These are phyloP conservation scores for Hymenochirus boettgeri DNA, from an alignment of 2,113 vertebrate genomes.

Conservation along the genomic window DNA sequence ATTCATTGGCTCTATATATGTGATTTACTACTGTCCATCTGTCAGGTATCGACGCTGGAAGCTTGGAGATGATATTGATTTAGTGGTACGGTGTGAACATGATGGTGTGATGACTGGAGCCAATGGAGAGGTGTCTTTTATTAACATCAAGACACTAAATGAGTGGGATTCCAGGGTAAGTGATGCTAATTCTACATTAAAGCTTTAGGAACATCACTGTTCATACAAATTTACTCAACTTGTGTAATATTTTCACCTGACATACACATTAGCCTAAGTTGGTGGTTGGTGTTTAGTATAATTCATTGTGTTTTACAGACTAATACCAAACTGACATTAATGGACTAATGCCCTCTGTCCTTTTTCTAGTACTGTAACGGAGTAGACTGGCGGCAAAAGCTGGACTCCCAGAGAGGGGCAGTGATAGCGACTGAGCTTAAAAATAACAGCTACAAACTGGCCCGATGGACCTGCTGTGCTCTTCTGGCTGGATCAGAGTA, in stretches of 20 bases:
- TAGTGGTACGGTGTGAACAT: slow-evolving; percentile 94
- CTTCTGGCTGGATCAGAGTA: slow-evolving; percentile 94
- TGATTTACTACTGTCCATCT: no score
- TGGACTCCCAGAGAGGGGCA: slow-evolving; percentile 94
- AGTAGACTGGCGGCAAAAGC: slow-evolving; percentile 97
- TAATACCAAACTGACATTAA: no score
- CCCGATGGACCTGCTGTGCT: slow-evolving; percentile 94
- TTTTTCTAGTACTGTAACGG: slow-evolving; percentile 85
- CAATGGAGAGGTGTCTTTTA: slow-evolving; percentile 94
- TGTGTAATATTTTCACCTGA: background rate
- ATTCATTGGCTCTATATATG: no score
- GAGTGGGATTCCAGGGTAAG: slow-evolving; percentile 97
- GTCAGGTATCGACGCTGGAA: slow-evolving; percentile 94
- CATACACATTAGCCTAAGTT: no score
- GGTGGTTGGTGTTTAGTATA: no score
- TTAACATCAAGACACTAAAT: slow-evolving; percentile 96
- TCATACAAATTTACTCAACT: background rate
- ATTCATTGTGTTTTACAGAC: no score
- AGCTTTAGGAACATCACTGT: background rate
- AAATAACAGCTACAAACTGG: slow-evolving; percentile 98
- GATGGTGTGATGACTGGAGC: slow-evolving; percentile 96
- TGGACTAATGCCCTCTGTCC: no score
- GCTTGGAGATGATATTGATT: slow-evolving; percentile 94
- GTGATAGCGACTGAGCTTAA: slow-evolving; percentile 97
- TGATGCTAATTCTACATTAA: background rate